Evolutionary conservation across 1,140 invertebrate genomes (phyloP).

Genomic region (Planococcus citri): DNA sequence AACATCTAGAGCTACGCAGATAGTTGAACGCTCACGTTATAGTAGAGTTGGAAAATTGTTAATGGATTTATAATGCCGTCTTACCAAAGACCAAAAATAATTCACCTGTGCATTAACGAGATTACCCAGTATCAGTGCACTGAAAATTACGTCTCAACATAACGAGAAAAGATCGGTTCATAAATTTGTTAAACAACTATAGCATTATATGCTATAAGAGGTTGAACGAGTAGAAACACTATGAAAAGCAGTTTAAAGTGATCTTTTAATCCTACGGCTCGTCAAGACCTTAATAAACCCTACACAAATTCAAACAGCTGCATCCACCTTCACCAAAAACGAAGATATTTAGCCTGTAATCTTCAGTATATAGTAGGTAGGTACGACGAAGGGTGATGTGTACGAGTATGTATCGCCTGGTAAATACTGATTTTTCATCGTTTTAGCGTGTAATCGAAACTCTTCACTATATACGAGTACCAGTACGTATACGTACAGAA

Average conservation of each 20-base stretch:
- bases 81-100: background rate
- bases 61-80: conserved; percentile 15
- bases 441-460: background rate
- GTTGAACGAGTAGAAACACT: background rate
- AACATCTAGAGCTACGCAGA: background rate
- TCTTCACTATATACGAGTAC: background rate
- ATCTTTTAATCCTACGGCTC: conserved; percentile 15
- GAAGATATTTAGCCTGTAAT: conserved; percentile 15
- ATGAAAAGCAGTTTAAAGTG: conserved; percentile 17
- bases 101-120: conserved; percentile 16
- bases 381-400: background rate
- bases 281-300: conserved; percentile 12
- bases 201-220: conserved; percentile 8
- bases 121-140: background rate
- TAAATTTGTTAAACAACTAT: conserved; percentile 14
- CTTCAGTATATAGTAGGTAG: too few species aligned
- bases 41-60: background rate
- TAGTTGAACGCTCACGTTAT: background rate
- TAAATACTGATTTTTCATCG: background rate
- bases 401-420: background rate
- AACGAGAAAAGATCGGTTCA: background rate
- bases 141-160: background rate
- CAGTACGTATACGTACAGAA: too few species aligned
- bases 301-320: conserved; percentile 11
- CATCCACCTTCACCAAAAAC: conserved; percentile 12